Conservation (phyloP, 2,113 vertebrate genomes). For the Apus apus region DNA sequence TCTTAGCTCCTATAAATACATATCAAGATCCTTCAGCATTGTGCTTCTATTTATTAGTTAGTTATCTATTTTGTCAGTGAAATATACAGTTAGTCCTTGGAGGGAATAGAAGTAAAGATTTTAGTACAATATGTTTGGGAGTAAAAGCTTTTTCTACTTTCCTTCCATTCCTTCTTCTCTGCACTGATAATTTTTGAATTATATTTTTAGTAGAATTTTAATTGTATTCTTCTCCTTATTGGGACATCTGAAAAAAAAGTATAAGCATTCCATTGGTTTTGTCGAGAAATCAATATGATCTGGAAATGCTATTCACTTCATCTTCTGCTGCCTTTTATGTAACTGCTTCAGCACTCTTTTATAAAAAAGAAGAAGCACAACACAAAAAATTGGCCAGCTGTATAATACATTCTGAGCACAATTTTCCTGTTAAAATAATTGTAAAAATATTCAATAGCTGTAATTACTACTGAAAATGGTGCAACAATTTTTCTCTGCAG, state of each 20-base stretch:
- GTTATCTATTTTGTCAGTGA: neutral
- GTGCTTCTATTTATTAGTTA: neutral
- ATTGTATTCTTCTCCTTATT: neutral
- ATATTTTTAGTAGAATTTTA: neutral
- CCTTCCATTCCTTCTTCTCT: neutral
- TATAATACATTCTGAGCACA: constrained; percentile 12
- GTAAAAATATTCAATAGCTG: neutral
- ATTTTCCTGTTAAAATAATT: neutral
- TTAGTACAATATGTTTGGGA: neutral
- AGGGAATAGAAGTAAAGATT: neutral
- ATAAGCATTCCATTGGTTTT: neutral
- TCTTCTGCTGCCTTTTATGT: neutral
- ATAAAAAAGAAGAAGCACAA: neutral
- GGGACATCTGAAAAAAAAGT: neutral
- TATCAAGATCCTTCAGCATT: neutral
- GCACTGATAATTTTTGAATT: neutral
- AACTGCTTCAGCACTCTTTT: neutral
- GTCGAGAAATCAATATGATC: neutral
- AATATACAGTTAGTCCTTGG: neutral
- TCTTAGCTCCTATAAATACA: neutral
- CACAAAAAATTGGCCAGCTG: neutral
- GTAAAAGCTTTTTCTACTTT: neutral
- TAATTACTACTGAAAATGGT: constrained; percentile 28
- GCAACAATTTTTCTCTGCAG: neutral
- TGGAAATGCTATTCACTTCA: neutral